phyloP scores from a whole-genome alignment of 2,797 vertebrate genomes.

The Bryconaethiops microstoma region DNA sequence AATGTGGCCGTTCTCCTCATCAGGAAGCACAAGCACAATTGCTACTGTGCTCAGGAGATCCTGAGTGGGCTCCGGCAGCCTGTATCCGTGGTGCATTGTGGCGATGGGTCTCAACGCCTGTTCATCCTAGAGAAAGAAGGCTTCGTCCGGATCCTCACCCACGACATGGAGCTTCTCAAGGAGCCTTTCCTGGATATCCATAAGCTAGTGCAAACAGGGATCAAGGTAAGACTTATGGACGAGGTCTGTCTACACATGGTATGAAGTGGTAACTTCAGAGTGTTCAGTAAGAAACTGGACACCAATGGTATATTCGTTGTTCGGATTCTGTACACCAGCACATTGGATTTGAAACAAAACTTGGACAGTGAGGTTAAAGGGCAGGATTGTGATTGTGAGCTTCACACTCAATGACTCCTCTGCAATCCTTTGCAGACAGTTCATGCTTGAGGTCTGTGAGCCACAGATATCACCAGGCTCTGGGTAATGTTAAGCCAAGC shows the following conservation, averaged over 20 bases:
- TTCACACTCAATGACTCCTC: not conserved
- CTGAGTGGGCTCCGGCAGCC: conserved; percentile 92
- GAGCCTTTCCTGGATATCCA: conserved; percentile 98
- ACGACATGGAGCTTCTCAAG: conserved; percentile 89
- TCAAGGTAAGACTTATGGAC: conserved; percentile 84
- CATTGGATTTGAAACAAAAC: not conserved
- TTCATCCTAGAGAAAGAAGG: conserved; percentile 97
- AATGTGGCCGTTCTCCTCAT: not conserved
- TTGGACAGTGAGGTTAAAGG: not conserved
- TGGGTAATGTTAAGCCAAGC: not conserved
- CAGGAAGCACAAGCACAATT: conserved; percentile 99
- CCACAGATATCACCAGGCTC: not conserved
- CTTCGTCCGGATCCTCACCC: conserved; percentile 89
- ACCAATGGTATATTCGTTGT: not conserved
- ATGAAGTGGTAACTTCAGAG: too few relatives aligned
- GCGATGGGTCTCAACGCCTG: conserved; percentile 94
- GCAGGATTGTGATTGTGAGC: not conserved
- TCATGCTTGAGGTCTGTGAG: not conserved
- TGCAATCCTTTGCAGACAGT: not conserved
- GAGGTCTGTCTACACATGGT: too few relatives aligned
- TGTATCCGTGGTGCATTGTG: conserved; percentile 88
- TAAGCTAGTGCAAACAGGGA: conserved; percentile 96
- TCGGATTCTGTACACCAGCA: not conserved
- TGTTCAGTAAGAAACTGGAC: not conserved
- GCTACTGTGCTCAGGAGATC: conserved; percentile 95